Evolutionary conservation across 2,888 invertebrate species (phyloP).

Genomic region (Nomada ruficornis): DNA sequence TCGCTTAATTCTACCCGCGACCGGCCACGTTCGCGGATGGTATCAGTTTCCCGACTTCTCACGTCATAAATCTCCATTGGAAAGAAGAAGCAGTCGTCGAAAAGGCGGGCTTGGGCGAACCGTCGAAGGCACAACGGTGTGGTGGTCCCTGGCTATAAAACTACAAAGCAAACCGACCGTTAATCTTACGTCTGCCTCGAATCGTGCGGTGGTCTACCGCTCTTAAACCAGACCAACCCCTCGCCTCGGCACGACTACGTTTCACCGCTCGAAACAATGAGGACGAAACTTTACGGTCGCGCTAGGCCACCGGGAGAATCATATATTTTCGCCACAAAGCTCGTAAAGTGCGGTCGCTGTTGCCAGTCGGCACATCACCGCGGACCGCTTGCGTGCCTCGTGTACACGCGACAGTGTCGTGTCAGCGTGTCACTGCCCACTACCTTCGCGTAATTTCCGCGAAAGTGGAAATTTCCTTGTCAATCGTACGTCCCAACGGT

Average conservation of each 20-base stretch:
- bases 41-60: not conserved
- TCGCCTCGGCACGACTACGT: slow-evolving; percentile 21
- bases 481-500: slow-evolving; percentile 1
- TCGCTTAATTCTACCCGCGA: not conserved
- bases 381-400: slow-evolving; percentile 24
- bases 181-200: slow-evolving; percentile 71
- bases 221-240: slow-evolving; percentile 60
- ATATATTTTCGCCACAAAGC: slow-evolving; percentile 79
- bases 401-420: slow-evolving; percentile 46
- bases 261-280: slow-evolving; percentile 75
- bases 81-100: slow-evolving; percentile 3
- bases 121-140: slow-evolving; percentile 12
- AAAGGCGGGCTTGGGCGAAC: slow-evolving; percentile 24
- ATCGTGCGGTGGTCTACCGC: slow-evolving; percentile 60
- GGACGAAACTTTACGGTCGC: slow-evolving; percentile 76
- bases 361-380: slow-evolving; percentile 64
- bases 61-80: slow-evolving; percentile 32
- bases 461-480: slow-evolving; percentile 30
- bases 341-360: slow-evolving; percentile 79
- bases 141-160: slow-evolving; percentile 47
- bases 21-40: not conserved
- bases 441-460: slow-evolving; percentile 38
- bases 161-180: slow-evolving; percentile 72
- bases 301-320: slow-evolving; percentile 72
- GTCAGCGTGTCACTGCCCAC: slow-evolving; percentile 58